These are phyloP conservation scores for Papio anubis DNA, from an alignment of 2,113 vertebrate species.

Conservation along the genomic window DNA sequence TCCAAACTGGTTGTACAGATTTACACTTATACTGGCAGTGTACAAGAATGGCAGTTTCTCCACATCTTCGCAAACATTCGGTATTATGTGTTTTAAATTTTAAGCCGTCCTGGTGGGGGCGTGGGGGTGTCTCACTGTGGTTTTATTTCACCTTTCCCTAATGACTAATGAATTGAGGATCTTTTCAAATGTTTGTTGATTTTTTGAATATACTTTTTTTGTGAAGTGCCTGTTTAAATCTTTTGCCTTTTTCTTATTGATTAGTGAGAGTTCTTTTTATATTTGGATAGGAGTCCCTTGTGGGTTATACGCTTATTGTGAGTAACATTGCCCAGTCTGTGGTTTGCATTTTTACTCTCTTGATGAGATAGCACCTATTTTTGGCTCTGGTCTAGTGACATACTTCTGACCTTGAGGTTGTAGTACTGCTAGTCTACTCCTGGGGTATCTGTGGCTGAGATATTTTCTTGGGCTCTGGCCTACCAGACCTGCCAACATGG, in stretches of 20 bases:
- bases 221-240: not conserved
- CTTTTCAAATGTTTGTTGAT: not conserved
- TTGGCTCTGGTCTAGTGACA: not conserved
- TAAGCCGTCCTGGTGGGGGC: not conserved
- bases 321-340: not conserved
- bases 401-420: not conserved
- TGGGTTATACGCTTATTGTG: not conserved
- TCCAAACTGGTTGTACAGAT: too few relatives aligned
- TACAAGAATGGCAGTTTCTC: not conserved
- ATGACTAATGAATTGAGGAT: not conserved
- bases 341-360: not conserved
- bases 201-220: not conserved
- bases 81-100: not conserved
- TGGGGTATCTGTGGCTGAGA: not conserved
- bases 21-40: not conserved
- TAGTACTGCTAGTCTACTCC: not conserved
- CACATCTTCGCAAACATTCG: not conserved
- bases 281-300: not conserved
- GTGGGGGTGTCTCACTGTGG: not conserved
- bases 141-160: conserved; percentile 4
- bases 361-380: not conserved
- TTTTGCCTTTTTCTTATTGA: not conserved
- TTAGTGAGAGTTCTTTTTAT: not conserved
- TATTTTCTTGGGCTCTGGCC: not conserved
- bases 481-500: not conserved